A percentile compares a stretch with the other conserved stretches of the same genome.
These are phyloP conservation scores for Pheosia gnoma DNA, from an alignment of 2,888 invertebrate species.

Conservation along the genomic window DNA sequence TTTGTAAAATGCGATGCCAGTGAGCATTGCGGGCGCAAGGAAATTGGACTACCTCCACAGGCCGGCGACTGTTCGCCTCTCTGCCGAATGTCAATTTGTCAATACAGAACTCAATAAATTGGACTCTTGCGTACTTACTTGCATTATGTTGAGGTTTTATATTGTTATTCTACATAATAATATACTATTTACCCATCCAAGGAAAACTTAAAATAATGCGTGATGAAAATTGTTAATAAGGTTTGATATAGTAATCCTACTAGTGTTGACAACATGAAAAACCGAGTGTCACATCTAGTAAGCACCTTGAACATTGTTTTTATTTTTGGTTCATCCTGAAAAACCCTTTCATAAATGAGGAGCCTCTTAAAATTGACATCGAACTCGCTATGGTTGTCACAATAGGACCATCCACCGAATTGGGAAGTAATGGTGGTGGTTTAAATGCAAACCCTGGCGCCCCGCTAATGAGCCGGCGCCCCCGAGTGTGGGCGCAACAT, in stretches of 20 bases:
- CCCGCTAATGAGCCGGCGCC: slow-evolving; percentile 24
- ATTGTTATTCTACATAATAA: too few species aligned
- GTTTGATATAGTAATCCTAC: too few species aligned
- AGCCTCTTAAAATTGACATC: neutral
- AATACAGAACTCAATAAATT: neutral
- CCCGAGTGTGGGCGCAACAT: slow-evolving; percentile 6
- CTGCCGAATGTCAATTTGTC: slow-evolving; percentile 2
- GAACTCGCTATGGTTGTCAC: too few species aligned
- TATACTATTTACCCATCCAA: too few species aligned
- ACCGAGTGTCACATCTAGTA: too few species aligned
- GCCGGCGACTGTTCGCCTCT: neutral
- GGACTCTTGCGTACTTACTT: neutral
- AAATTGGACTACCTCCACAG: neutral
- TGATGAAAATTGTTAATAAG: too few species aligned
- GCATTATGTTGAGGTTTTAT: too few species aligned
- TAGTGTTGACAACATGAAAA: too few species aligned
- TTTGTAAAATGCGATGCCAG: slow-evolving; percentile 1
- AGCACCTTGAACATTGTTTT: too few species aligned
- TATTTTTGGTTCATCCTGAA: too few species aligned
- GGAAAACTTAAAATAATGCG: too few species aligned
- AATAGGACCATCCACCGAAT: slow-evolving; percentile 28
- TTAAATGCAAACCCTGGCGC: slow-evolving; percentile 30
- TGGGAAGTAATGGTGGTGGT: slow-evolving; percentile 24
- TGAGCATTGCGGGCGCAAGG: neutral
- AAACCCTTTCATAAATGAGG: neutral